Evolutionary conservation across 2,113 vertebrate genomes (phyloP), one percentile per base, ranked within the genome.

Genomic region (Albula glossodonta): DNA sequence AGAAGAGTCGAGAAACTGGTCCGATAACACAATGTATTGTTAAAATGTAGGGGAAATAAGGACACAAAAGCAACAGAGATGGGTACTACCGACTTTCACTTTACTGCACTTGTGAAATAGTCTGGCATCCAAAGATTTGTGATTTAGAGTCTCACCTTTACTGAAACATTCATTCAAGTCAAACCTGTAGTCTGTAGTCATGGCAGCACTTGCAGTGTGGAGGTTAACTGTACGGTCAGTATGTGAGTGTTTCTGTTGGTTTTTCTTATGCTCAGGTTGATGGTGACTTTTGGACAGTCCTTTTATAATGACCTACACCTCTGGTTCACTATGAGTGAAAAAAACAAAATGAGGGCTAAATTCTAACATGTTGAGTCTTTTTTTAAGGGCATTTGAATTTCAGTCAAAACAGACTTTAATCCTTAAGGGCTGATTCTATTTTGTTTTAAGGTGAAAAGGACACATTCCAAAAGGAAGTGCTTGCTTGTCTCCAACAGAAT

Each of bases 121-220:
- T 52, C 17, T 48, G 25, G 78, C 86, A 82, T 53, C 88, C 80
- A 90, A 87, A 84, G 84, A 86, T 1, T 5, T 17, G 80, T 56
- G 56, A 83, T 80, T 81, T 83, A 77, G 66, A 51, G 88, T 86
- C 85, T 86, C 85, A 87, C 88, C 85, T 88, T 87, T 51, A 48
- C 83, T 85, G 83, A 86, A 93, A 91, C 91, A 86, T 90, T 92
- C 87, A 86, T 95, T 94, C 92, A 93, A 93, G 92, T 93, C 91
- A 91, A n/a, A 74, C 83, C 85, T 81, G 66, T 84, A 84, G 87
- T 86, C 53, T 50, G 86, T 78, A 86, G 87, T 83, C 31, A 86
- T 60, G 88, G 85, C 8, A 31, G 22, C 31, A 22, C 70, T 31
- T 25, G 5, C 87, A 86, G 81, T 81, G 88, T 77, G 86, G 70